Evolutionary conservation across 2,888 invertebrate species (phyloP), one percentile per base, ranked within the genome.

Genomic region (Hipparchia semele): DNA sequence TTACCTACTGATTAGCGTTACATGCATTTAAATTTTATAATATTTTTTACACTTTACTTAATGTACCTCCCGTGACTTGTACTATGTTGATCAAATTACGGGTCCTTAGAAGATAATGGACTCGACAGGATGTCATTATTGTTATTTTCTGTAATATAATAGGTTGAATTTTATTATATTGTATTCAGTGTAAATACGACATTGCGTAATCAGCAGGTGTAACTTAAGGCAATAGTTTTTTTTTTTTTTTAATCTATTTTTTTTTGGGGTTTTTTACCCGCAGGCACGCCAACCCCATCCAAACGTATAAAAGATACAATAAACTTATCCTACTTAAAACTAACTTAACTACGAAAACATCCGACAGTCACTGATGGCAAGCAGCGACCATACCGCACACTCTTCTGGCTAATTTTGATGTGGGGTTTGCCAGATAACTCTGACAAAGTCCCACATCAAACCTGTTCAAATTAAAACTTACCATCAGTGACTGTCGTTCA

Each of bases 21-120:
- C 53, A 51, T 13, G 49, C 64, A 53, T 65, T 65, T 53, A 53
- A 65, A 65, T 65, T 33, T 65, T 5, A 65, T 51, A 51, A 23
- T 51, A 64, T n/a, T 62, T 65, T 65, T 53, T 33, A 53, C 65
- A 53, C 33, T 53, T 65, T 53, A 65, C 1, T 49, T 13, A 23
- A 61, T 45, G 12, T 10, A 60, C 39, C 5, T 12, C n/a, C 45
- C 10, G 5, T 33, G 12, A 39, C n/a, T 59, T 8, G 9, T n/a
- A 13, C 49, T 62, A 62, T 62, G 53, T 65, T 65, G 33, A 53
- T 51, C 65, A 39, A 23, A 65, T 65, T 51, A 53, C 2, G 65
- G 33, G 4, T n/a, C 49, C 9, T 8, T 62, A 62, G 46, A 62
- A 62, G 13, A 46, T 13, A 65, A 33, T 33, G 51, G 12, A 10